Evolutionary conservation across 2,113 vertebrate species (phyloP).

Genomic region (Neotragus moschatus): DNA sequence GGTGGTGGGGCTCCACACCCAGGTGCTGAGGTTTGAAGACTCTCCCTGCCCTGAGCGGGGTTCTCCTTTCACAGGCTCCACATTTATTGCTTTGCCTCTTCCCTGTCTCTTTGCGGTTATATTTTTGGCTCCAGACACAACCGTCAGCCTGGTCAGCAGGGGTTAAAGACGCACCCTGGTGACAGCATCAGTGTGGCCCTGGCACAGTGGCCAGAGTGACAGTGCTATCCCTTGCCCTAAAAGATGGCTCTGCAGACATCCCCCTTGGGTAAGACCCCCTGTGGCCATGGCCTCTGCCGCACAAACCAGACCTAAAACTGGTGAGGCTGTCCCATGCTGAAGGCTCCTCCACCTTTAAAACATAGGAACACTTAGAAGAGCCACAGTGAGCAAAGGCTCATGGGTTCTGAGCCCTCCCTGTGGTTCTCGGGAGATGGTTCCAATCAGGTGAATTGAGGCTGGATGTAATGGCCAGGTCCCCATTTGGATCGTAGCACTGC

Average conservation of each 20-base stretch:
- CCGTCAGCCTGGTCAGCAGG: background rate
- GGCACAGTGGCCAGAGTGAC: background rate
- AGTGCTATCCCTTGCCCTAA: background rate
- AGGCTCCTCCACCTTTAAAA: background rate
- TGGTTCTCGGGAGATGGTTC: background rate
- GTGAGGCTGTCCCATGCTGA: background rate
- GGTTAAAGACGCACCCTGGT: background rate
- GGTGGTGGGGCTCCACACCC: background rate
- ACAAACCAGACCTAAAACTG: background rate
- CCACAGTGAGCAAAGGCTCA: background rate
- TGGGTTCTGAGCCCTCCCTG: background rate
- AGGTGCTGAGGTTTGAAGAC: background rate
- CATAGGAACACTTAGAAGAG: background rate
- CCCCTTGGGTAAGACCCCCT: background rate
- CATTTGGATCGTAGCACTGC: fast-evolving
- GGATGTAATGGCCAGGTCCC: background rate
- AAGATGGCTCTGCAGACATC: background rate
- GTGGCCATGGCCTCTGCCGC: background rate
- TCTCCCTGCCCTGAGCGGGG: background rate
- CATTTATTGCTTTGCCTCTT: background rate
- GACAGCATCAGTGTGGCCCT: background rate
- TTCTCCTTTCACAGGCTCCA: background rate
- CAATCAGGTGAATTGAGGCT: background rate
- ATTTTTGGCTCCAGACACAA: background rate
- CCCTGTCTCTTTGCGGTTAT: background rate